Conservation (phyloP, 1,140 invertebrate species). For the Cydia amplana region DNA sequence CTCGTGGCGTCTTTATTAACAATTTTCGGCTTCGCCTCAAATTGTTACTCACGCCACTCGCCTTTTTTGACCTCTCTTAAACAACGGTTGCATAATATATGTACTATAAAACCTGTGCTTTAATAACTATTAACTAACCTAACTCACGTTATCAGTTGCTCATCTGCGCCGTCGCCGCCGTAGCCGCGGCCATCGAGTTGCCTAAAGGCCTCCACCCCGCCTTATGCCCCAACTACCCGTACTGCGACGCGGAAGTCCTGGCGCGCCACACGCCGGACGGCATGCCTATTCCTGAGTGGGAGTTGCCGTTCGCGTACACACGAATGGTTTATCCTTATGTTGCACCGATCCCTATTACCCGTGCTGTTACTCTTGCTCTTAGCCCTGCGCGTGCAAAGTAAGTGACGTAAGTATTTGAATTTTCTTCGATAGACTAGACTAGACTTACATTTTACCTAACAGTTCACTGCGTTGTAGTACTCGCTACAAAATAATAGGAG, state of each 20-base stretch:
- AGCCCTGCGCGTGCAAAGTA: not conserved
- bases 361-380: not conserved
- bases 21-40: no score
- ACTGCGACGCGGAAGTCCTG: slow-evolving; percentile 55
- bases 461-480: no score
- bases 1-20: no score
- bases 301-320: not conserved
- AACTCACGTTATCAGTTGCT: not conserved
- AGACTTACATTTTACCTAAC: no score
- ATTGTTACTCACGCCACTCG: no score
- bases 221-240: slow-evolving; percentile 62
- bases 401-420: not conserved
- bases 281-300: slow-evolving; percentile 59
- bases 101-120: no score
- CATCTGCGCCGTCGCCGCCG: slow-evolving; percentile 18
- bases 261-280: slow-evolving; percentile 45
- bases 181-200: slow-evolving; percentile 45
- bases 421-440: no score
- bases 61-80: no score
- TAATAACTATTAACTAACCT: not conserved
- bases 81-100: no score
- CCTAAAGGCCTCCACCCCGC: slow-evolving; percentile 57
- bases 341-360: not conserved
- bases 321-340: not conserved
- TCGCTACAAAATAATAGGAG: no score